Conservation (phyloP, 2,888 invertebrate species). For the Drosophila monieri region DNA sequence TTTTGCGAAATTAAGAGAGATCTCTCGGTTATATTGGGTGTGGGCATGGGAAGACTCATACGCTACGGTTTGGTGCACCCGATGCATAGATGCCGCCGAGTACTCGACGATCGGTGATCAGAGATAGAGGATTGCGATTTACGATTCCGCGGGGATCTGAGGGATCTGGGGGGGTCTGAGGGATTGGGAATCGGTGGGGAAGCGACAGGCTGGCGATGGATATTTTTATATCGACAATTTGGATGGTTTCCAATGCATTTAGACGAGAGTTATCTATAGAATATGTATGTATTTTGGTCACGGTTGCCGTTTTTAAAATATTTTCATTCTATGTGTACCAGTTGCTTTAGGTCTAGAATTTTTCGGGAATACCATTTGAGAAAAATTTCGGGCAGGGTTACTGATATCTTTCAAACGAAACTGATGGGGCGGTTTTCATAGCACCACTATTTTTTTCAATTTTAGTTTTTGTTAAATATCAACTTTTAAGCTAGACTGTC, state of each 20-base stretch:
- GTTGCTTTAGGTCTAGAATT: constrained; percentile 31
- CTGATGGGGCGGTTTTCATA: neutral
- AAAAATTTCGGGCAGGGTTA: constrained; percentile 36
- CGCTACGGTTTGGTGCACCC: constrained; percentile 45
- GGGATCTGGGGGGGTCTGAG: neutral
- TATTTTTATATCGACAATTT: constrained; percentile 83
- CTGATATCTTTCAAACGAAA: constrained; percentile 19
- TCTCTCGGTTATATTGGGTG: constrained; percentile 9
- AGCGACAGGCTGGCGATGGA: constrained; percentile 65
- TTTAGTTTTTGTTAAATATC: neutral
- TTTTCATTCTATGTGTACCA: constrained; percentile 66
- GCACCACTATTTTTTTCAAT: neutral
- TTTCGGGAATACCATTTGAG: constrained; percentile 37
- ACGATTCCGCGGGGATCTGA: constrained; percentile 7
- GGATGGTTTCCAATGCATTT: constrained; percentile 83
- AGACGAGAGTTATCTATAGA: constrained; percentile 79
- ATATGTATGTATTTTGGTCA: constrained; percentile 72
- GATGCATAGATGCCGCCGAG: constrained; percentile 60
- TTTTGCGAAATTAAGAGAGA: constrained; percentile 27
- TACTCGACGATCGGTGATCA: constrained; percentile 53
- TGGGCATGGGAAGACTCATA: constrained; percentile 31
- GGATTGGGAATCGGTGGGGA: constrained; percentile 12
- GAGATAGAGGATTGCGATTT: constrained; percentile 25
- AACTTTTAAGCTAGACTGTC: neutral
- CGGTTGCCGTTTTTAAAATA: constrained; percentile 71